Percentiles rank a stretch among this genome's conserved stretches.
These are phyloP conservation scores for Junonia oenone DNA, from an alignment of 2,888 invertebrate species.

Conservation along the genomic window DNA sequence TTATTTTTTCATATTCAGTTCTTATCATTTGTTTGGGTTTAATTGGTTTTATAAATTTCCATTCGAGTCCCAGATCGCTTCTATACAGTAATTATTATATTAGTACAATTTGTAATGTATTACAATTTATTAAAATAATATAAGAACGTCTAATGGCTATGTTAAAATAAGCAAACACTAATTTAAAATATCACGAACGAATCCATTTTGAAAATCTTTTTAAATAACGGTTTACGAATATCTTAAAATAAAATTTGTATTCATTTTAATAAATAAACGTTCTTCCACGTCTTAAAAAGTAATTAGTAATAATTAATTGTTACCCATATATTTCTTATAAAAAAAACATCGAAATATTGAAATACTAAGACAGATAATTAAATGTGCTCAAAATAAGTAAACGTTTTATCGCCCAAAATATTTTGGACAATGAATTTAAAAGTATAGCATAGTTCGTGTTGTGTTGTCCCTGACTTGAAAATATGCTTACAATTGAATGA, in stretches of 20 bases:
- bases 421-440: conserved; percentile 31
- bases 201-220: neutral
- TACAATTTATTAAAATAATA: neutral
- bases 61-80: neutral
- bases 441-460: conserved; percentile 55
- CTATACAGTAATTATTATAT: neutral
- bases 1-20: too few species aligned
- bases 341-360: neutral
- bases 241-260: neutral
- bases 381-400: conserved; percentile 6
- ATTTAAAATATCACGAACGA: neutral
- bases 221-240: neutral
- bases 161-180: neutral
- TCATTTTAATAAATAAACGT: neutral
- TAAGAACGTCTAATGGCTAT: neutral
- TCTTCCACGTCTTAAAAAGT: neutral
- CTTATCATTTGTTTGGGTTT: neutral
- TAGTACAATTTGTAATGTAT: neutral
- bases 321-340: neutral
- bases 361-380: conserved; percentile 1
- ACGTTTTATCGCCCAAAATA: conserved; percentile 31
- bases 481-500: conserved; percentile 28
- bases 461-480: conserved; percentile 62
- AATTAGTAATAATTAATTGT: neutral
- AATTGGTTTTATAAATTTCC: neutral